Percentiles rank a stretch among this genome's conserved stretches.
Evolutionary conservation across 2,888 invertebrate species (phyloP).

Genomic region (Cantharis rustica): DNA sequence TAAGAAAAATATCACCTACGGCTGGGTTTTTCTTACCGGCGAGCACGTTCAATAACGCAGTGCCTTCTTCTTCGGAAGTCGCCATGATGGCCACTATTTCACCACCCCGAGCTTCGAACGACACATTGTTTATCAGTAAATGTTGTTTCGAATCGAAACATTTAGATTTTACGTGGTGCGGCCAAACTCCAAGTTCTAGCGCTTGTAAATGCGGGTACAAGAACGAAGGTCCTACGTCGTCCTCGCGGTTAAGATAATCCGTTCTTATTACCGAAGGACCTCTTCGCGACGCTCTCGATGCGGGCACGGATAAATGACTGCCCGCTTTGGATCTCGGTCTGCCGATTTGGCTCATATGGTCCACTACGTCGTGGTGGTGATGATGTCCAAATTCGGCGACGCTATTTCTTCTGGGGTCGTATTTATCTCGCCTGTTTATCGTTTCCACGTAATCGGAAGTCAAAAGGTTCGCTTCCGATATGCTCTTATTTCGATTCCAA

Average conservation of each 20-base stretch:
- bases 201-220: constrained; percentile 67
- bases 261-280: constrained; percentile 62
- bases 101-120: constrained; percentile 88
- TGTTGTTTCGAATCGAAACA: constrained; percentile 46
- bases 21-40: constrained; percentile 69
- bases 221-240: constrained; percentile 58
- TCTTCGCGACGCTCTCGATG: constrained; percentile 61
- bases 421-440: constrained; percentile 44
- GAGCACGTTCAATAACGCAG: constrained; percentile 81
- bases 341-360: constrained; percentile 57
- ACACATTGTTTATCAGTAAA: constrained; percentile 66
- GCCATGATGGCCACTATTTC: constrained; percentile 91
- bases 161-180: constrained; percentile 19
- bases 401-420: constrained; percentile 61
- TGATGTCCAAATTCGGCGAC: constrained; percentile 61
- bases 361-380: constrained; percentile 58
- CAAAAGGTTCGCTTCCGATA: constrained; percentile 86
- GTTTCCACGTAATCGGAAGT: constrained; percentile 61
- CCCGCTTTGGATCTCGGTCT: constrained; percentile 68
- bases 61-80: constrained; percentile 85
- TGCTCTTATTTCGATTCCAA: constrained; percentile 66
- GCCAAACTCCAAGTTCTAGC: constrained; percentile 38
- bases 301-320: constrained; percentile 65
- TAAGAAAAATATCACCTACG: constrained; percentile 81
- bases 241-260: constrained; percentile 63